Evolutionary conservation across 53 echinoderm and acorn worm genomes (phyloP), one percentile per base, ranked within the genome.

Genomic region (Zoroaster sp.): DNA sequence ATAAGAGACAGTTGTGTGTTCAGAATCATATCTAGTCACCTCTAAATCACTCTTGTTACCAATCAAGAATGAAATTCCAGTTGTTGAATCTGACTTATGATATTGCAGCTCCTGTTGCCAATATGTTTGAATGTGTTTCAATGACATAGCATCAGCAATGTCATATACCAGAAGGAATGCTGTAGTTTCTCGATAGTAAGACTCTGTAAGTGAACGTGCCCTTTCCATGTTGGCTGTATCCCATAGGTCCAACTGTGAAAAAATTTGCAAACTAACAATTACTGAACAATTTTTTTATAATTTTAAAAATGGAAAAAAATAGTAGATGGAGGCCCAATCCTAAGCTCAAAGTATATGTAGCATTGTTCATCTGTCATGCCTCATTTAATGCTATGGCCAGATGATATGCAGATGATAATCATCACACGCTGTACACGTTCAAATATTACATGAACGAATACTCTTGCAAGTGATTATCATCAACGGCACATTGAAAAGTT

Each of bases 141-240:
- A 87, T n/a, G 97, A 92, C 44, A 87, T 51, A 34, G 91, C 80
- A 34, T 95, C 91, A 17, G 94, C 71, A 10, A 95, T 78, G 44
- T 98, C 98, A 54, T 98, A 98, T 23, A 98, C 98, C 9, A 98
- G 72, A 17, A 98, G 68, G 23, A 90, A 94, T 0, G 95, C 98
- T 3, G 91, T 55, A 3, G 98, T 91, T 66, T 95, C 95, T 7
- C 98, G 87, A 21, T 92, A 98, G 86, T 98, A 98, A 41, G 85
- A 93, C 9, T 94, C 95, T 1, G 98, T 98, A 0, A 98, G 90
- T 2, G 98, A 98, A 53, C 94, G 95, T 47, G 93, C 89, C 73
- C 98, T 78, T 75, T 98, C 98, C 94, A 95, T 95, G 59, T 95
- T 95, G 1, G 98, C 98, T 17, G 98, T 98, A 69, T 98, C 98